These are phyloP conservation scores for Pollachius pollachius DNA, from an alignment of 2,113 vertebrate genomes.

Conservation along the genomic window DNA sequence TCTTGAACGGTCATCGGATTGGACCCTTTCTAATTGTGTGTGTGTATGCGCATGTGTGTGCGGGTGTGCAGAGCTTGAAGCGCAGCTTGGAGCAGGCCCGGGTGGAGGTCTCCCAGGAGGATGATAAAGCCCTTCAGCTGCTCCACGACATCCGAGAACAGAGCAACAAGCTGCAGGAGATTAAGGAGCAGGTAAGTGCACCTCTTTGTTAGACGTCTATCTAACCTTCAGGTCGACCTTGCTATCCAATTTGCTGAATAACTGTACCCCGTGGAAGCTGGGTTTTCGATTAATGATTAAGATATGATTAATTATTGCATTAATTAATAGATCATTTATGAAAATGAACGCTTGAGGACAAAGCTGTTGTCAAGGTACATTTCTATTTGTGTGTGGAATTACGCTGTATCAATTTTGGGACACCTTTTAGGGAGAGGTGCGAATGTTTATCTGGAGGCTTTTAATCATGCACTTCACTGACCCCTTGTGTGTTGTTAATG, in stretches of 20 bases:
- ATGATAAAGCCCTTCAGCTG: slow-evolving; percentile 97
- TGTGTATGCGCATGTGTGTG: slow-evolving; percentile 16
- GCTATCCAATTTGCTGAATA: too few species aligned
- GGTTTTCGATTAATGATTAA: too few species aligned
- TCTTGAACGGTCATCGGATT: background rate
- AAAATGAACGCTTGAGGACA: too few species aligned
- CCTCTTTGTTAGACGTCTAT: slow-evolving; percentile 7
- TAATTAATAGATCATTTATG: too few species aligned
- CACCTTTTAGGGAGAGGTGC: background rate
- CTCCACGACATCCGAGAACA: slow-evolving; percentile 98
- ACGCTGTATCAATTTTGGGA: too few species aligned
- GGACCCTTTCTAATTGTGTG: background rate
- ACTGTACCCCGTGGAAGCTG: too few species aligned
- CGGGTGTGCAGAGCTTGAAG: slow-evolving; percentile 87
- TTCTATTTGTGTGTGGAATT: too few species aligned
- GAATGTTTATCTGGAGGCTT: background rate
- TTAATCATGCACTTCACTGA: background rate
- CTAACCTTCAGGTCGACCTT: too few species aligned
- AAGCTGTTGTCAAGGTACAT: too few species aligned
- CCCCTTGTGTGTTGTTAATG: background rate
- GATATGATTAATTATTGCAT: too few species aligned
- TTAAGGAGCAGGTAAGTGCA: slow-evolving; percentile 93
- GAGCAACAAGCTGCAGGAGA: slow-evolving; percentile 98
- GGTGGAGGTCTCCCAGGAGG: slow-evolving; percentile 97
- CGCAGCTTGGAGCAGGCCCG: slow-evolving; percentile 97